These are phyloP conservation scores for Hydropsyche tenuis DNA, from an alignment of 1,140 invertebrate species.

Conservation along the genomic window DNA sequence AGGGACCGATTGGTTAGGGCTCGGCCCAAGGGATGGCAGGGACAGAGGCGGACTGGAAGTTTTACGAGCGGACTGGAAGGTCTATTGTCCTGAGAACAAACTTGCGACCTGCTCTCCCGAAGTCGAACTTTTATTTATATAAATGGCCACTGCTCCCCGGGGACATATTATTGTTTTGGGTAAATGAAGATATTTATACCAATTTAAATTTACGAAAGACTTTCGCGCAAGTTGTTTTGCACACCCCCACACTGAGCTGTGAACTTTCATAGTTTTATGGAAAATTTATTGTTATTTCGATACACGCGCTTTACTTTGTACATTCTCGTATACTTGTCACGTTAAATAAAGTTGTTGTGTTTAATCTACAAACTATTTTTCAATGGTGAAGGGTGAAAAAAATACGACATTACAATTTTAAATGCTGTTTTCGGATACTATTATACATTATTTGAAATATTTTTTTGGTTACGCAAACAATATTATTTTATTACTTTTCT, in stretches of 20 bases:
- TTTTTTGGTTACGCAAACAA: too few species aligned
- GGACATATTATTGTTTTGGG: conserved; percentile 37
- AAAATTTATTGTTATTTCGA: too few species aligned
- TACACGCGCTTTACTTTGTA: too few species aligned
- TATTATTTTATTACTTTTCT: too few species aligned
- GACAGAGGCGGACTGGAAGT: conserved; percentile 36
- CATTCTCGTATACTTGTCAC: too few species aligned
- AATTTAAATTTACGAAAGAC: conserved; percentile 24
- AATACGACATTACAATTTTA: too few species aligned
- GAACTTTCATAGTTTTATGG: too few species aligned
- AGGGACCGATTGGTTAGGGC: conserved; percentile 33
- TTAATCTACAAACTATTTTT: too few species aligned
- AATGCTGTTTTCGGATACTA: too few species aligned
- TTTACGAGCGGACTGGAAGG: conserved; percentile 47
- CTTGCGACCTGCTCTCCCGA: conserved; percentile 41
- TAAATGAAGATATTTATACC: conserved; percentile 36
- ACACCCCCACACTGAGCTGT: background rate
- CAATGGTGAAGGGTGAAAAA: too few species aligned
- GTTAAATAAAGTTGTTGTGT: too few species aligned
- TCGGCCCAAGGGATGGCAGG: conserved; percentile 10
- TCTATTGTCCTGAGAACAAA: conserved; percentile 48
- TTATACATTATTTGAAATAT: too few species aligned
- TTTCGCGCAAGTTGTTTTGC: conserved; percentile 8
- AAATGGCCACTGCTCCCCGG: conserved; percentile 41
- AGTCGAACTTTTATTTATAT: conserved; percentile 46